Percentiles rank a stretch among this genome's conserved stretches.
phyloP scores from a whole-genome alignment of 2,888 invertebrate species.

The Xestobium rufovillosum region DNA sequence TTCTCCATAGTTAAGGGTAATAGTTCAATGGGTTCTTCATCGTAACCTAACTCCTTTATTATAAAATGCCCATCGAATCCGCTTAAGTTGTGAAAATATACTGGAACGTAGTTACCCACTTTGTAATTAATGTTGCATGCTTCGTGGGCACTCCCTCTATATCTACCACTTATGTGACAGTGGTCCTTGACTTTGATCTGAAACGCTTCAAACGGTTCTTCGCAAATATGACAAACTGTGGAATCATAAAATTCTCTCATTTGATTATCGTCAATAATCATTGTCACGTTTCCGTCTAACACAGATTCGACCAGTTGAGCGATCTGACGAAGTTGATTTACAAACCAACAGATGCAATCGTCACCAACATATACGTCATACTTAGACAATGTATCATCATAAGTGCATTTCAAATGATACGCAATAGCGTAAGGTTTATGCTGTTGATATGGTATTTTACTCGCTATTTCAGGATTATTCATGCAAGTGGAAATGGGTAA shows the following conservation, averaged over 20 bases:
- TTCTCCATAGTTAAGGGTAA: conserved; percentile 32
- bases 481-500: too few species aligned
- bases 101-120: conserved; percentile 27
- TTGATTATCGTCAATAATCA: conserved; percentile 9
- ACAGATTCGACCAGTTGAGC: conserved; percentile 16
- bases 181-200: conserved; percentile 28
- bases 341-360: conserved; percentile 25
- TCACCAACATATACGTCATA: conserved; percentile 20
- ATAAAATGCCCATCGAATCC: conserved; percentile 32
- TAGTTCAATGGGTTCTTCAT: conserved; percentile 18
- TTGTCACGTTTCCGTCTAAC: conserved; percentile 18
- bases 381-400: conserved; percentile 23
- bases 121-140: conserved; percentile 33
- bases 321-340: conserved; percentile 17
- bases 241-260: conserved; percentile 10
- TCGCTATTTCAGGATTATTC: too few species aligned
- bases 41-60: conserved; percentile 24
- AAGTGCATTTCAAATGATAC: conserved; percentile 26
- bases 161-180: conserved; percentile 28
- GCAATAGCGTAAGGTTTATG: conserved; percentile 21
- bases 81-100: conserved; percentile 31
- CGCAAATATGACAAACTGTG: conserved; percentile 24
- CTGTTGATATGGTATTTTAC: conserved; percentile 20
- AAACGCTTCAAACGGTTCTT: conserved; percentile 12
- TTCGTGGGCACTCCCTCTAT: conserved; percentile 26